phyloP scores from a whole-genome alignment of 2,888 invertebrate genomes.

The Schrankia costaestrigalis region DNA sequence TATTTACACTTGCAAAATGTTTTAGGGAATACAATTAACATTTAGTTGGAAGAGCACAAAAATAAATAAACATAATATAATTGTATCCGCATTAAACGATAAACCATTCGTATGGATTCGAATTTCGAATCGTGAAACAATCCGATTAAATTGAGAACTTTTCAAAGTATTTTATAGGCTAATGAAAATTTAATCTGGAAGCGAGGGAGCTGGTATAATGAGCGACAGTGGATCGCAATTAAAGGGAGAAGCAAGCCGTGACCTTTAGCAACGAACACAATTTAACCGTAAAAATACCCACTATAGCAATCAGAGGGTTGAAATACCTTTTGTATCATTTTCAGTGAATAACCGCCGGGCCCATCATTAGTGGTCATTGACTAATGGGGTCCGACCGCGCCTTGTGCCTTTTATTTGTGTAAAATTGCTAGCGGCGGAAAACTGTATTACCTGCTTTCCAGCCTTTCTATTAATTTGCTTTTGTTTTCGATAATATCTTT shows the following conservation, averaged over 20 bases:
- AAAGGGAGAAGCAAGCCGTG: conserved; percentile 30
- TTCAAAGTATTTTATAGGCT: conserved; percentile 35
- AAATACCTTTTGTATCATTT: conserved; percentile 8
- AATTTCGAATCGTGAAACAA: conserved; percentile 17
- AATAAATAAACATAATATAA: no score
- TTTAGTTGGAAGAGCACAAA: no score
- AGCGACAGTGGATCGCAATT: conserved; percentile 47
- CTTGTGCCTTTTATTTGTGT: no score
- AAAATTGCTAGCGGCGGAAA: no score
- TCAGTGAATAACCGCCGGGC: conserved; percentile 8
- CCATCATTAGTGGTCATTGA: conserved; percentile 8
- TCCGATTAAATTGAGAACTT: conserved; percentile 24
- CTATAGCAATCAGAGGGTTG: conserved; percentile 15
- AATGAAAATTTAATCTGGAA: conserved; percentile 43
- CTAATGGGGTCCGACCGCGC: conserved; percentile 4
- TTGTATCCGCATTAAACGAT: no score
- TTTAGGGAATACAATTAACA: no score
- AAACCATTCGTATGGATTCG: no score
- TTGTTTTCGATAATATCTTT: no score
- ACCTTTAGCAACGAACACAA: conserved; percentile 27
- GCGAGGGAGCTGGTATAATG: conserved; percentile 31
- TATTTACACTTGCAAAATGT: no score
- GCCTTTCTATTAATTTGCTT: no score
- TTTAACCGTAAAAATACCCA: conserved; percentile 23
- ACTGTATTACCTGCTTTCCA: no score